Percentiles rank a stretch among this genome's conserved stretches.
Conservation (phyloP, 2,797 vertebrate species). For the Hybognathus amarus region DNA sequence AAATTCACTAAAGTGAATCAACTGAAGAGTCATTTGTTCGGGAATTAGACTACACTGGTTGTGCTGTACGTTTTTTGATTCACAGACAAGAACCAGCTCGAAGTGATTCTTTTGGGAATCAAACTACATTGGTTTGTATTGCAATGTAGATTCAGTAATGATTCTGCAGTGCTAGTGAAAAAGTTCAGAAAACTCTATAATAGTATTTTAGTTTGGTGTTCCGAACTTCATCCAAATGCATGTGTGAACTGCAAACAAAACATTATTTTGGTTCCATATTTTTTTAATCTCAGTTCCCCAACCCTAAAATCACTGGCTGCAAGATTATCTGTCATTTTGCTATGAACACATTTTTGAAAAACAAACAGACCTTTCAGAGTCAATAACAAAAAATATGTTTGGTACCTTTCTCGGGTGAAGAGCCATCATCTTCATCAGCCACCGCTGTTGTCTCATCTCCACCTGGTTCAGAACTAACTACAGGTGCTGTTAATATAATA, state of each 20-base stretch:
- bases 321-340: not conserved
- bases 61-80: not conserved
- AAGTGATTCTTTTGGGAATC: not conserved
- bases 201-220: not conserved
- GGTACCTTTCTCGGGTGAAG: slow-evolving; percentile 27
- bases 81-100: not conserved
- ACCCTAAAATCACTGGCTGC: not conserved
- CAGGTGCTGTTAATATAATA: slow-evolving; percentile 23
- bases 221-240: not conserved
- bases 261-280: not conserved
- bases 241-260: not conserved
- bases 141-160: not conserved
- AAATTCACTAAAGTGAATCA: not conserved
- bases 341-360: not conserved
- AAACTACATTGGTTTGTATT: not conserved
- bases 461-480: slow-evolving; percentile 14
- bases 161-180: not conserved
- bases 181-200: not conserved
- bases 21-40: not conserved
- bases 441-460: slow-evolving; percentile 17
- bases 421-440: slow-evolving; percentile 13
- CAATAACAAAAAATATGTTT: not conserved
- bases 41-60: not conserved
- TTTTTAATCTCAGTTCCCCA: not conserved
- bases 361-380: not conserved